phyloP scores from a whole-genome alignment of 2,888 invertebrate genomes.

The Stegophylla sp. region DNA sequence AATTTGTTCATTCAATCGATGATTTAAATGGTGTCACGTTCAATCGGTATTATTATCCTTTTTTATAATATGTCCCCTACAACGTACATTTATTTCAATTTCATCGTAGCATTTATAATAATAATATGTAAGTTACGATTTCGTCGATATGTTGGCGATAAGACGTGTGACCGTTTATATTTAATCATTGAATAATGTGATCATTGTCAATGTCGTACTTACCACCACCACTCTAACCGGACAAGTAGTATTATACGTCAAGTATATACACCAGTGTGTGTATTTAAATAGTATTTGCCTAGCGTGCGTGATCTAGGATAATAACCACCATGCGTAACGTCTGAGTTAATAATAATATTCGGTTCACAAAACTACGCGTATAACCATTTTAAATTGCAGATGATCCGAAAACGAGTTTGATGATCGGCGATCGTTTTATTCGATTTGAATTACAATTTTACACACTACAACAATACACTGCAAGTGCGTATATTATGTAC shows the following conservation, averaged over 20 bases:
- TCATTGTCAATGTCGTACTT: conserved; percentile 29
- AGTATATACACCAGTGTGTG: neutral
- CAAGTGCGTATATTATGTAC: neutral
- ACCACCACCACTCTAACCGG: too few species aligned
- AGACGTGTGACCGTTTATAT: conserved; percentile 17
- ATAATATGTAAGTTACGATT: neutral
- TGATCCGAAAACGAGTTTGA: conserved; percentile 24
- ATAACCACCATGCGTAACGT: neutral
- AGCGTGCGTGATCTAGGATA: neutral
- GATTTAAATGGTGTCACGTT: neutral
- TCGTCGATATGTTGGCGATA: conserved; percentile 2
- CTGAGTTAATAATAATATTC: conserved; percentile 10
- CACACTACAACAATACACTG: neutral
- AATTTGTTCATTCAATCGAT: too few species aligned
- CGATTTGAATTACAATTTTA: conserved; percentile 15
- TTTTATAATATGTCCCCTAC: neutral
- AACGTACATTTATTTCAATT: neutral
- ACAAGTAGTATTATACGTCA: neutral
- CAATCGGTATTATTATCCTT: neutral
- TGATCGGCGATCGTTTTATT: conserved; percentile 1
- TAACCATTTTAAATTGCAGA: conserved; percentile 32
- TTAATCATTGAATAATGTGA: conserved; percentile 11
- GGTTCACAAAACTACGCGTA: neutral
- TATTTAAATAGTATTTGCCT: neutral
- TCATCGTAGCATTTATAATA: neutral